Conservation (phyloP, 2,797 vertebrate species). For the Furcifer pardalis region DNA sequence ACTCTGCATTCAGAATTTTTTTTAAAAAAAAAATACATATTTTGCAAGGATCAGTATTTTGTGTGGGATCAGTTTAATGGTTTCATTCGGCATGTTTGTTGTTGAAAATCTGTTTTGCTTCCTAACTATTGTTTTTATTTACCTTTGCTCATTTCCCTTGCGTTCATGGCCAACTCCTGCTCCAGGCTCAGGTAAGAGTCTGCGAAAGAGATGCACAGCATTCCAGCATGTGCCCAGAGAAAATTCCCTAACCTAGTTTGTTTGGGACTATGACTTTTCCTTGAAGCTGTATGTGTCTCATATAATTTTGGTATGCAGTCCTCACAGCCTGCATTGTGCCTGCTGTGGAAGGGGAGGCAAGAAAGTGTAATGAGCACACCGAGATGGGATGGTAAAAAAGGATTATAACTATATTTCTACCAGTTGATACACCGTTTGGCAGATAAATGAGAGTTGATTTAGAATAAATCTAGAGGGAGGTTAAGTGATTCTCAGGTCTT, state of each 20-base stretch:
- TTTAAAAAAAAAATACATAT: background rate
- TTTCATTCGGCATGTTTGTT: conserved; percentile 20
- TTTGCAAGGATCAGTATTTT: background rate
- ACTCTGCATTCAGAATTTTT: no score
- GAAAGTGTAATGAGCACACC: background rate
- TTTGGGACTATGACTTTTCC: background rate
- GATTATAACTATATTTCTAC: background rate
- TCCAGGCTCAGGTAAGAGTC: conserved; percentile 82
- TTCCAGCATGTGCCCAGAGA: conserved; percentile 6
- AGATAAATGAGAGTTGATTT: background rate
- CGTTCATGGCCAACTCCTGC: conserved; percentile 47
- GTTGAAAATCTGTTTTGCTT: conserved; percentile 14
- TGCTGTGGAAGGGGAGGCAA: background rate
- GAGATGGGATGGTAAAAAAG: background rate
- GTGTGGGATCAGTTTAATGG: conserved; percentile 13
- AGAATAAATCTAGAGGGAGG: background rate
- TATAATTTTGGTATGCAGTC: background rate
- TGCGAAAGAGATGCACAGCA: conserved; percentile 28
- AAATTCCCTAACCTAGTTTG: background rate
- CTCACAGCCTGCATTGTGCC: background rate
- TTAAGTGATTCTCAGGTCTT: background rate
- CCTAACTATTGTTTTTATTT: conserved; percentile 53
- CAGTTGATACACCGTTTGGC: background rate
- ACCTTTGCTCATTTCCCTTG: conserved; percentile 34
- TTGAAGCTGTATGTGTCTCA: background rate